phyloP scores from a whole-genome alignment of 2,113 vertebrate genomes.

The Corynorhinus townsendii region DNA sequence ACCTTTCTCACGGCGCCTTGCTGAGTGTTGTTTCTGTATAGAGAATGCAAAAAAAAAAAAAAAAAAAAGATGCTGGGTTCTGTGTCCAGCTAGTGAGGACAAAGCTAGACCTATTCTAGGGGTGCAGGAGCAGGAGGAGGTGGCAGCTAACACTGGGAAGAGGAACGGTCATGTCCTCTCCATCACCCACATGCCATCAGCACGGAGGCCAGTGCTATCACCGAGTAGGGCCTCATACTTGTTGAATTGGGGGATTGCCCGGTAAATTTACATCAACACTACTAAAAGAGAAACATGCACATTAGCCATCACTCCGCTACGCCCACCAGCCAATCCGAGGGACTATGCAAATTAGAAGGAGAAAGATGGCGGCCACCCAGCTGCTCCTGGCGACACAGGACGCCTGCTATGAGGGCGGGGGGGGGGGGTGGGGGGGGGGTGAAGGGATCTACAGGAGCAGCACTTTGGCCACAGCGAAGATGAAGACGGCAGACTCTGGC shows the following conservation, averaged over 20 bases:
- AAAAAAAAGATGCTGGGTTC: not conserved
- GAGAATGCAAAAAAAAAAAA: not conserved
- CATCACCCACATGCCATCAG: not conserved
- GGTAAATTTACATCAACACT: not conserved
- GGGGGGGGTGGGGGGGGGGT: too few species aligned
- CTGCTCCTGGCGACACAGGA: too few species aligned
- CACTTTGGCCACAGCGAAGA: too few species aligned
- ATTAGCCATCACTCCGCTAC: too few species aligned
- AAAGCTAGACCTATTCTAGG: not conserved
- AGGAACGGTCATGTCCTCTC: not conserved
- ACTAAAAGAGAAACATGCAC: too few species aligned
- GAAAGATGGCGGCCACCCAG: too few species aligned
- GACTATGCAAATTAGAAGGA: too few species aligned
- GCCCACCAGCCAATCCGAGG: too few species aligned
- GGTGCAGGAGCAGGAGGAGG: not conserved
- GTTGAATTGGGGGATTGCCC: not conserved
- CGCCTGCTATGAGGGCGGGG: too few species aligned
- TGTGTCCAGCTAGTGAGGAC: not conserved
- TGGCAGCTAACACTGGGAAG: not conserved
- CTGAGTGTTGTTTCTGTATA: not conserved
- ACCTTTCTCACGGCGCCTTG: not conserved
- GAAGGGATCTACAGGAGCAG: too few species aligned
- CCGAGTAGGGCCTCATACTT: not conserved
- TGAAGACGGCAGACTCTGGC: too few species aligned
- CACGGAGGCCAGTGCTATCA: not conserved